phyloP scores from a whole-genome alignment of 92 coral and sea anemone species.

The Nematostella vectensis region DNA sequence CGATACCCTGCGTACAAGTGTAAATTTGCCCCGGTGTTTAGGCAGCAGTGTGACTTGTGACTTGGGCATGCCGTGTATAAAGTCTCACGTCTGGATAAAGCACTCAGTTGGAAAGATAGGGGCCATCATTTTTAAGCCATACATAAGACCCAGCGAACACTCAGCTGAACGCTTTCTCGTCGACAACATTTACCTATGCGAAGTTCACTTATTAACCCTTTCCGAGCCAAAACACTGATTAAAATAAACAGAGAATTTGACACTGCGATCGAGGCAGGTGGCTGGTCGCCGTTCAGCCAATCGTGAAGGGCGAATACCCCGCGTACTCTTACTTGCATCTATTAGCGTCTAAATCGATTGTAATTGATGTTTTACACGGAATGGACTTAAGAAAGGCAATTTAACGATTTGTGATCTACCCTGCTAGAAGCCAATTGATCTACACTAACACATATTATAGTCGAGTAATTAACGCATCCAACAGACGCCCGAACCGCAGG shows the following conservation, averaged over 20 bases:
- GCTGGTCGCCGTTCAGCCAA: conserved; percentile 28
- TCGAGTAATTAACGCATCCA: conserved; percentile 45
- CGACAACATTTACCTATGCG: conserved; percentile 10
- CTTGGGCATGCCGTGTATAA: conserved; percentile 36
- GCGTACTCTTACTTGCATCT: too few relatives aligned
- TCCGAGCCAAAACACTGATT: conserved; percentile 32
- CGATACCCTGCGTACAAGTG: conserved; percentile 12
- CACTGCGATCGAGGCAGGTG: conserved; percentile 54
- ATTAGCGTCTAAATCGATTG: conserved; percentile 37
- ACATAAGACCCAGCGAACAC: too few relatives aligned
- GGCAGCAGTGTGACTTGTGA: conserved; percentile 17
- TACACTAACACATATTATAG: conserved; percentile 43
- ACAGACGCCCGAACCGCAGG: conserved; percentile 46
- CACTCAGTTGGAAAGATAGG: too few relatives aligned
- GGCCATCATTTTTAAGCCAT: too few relatives aligned
- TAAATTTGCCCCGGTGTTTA: conserved; percentile 18
- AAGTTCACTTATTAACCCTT: conserved; percentile 46
- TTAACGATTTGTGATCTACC: conserved; percentile 22
- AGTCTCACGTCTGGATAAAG: too few relatives aligned
- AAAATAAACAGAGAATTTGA: conserved; percentile 45
- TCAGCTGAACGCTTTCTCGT: too few relatives aligned
- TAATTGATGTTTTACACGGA: conserved; percentile 39
- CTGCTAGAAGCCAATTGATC: conserved; percentile 26
- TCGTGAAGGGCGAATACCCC: too few relatives aligned
- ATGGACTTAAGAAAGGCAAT: conserved; percentile 40